phyloP scores from a whole-genome alignment of 2,797 vertebrate genomes.

The Melanotaenia nigrans region DNA sequence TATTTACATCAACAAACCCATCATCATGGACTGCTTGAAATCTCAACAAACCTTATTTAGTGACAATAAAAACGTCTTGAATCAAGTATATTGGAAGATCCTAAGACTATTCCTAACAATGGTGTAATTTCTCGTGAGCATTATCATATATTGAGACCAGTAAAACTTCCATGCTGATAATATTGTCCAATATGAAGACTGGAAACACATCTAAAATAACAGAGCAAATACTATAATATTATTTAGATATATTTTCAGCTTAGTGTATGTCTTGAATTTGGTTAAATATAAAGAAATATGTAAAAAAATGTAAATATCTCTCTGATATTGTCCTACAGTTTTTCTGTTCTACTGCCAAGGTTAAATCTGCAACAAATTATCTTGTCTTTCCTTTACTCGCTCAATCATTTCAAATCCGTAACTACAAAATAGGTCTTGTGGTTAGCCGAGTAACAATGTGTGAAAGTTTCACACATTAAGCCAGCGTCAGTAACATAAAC shows the following conservation, averaged over 20 bases:
- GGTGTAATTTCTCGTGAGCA: neutral
- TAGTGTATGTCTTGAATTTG: neutral
- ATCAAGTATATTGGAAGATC: neutral
- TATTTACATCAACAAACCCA: neutral
- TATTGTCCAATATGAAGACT: neutral
- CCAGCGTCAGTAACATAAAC: conserved; percentile 66
- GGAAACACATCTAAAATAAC: neutral
- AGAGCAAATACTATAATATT: neutral
- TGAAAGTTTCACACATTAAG: conserved; percentile 52
- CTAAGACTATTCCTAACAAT: neutral
- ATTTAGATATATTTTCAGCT: neutral
- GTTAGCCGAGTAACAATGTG: conserved; percentile 61
- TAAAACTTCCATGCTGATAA: neutral
- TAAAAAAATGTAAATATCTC: neutral
- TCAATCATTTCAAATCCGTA: conserved; percentile 52
- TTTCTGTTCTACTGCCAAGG: conserved; percentile 44
- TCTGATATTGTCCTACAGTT: neutral
- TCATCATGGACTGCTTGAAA: neutral
- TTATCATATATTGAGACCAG: neutral
- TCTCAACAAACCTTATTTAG: neutral
- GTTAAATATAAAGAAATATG: neutral
- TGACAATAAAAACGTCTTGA: neutral
- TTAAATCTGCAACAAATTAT: conserved; percentile 64
- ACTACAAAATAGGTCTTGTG: conserved; percentile 49
- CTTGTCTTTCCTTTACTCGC: conserved; percentile 36